Conservation (phyloP, 2,797 vertebrate species). For the Nyctibius grandis region DNA sequence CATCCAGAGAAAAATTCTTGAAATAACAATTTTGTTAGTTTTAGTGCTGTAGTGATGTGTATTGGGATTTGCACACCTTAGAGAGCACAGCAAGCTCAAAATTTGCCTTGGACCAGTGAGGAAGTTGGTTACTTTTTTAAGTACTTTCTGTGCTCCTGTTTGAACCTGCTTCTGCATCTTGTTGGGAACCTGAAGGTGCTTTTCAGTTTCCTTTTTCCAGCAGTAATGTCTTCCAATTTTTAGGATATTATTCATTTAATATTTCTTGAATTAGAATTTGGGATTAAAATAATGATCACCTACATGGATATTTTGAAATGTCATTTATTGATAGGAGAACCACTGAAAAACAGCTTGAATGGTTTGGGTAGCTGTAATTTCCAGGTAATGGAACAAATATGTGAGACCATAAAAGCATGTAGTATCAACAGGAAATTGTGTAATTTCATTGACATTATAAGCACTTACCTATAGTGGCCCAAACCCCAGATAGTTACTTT, state of each 20-base stretch:
- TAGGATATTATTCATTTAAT: background rate
- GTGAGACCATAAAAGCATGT: background rate
- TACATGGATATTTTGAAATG: background rate
- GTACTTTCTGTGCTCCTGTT: background rate
- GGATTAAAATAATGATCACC: background rate
- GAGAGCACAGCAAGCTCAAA: background rate
- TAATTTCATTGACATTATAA: background rate
- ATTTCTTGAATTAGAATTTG: background rate
- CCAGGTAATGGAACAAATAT: background rate
- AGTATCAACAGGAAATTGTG: background rate
- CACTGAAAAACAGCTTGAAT: background rate
- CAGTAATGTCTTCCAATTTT: background rate
- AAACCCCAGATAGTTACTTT: background rate
- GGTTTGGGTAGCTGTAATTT: background rate
- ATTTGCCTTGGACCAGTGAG: background rate
- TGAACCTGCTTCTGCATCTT: background rate
- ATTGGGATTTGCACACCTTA: background rate
- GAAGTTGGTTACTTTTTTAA: background rate
- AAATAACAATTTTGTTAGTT: background rate
- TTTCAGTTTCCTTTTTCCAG: background rate
- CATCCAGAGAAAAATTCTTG: background rate
- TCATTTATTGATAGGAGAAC: background rate
- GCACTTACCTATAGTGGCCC: background rate
- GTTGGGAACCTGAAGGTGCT: background rate
- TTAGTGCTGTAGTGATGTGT: background rate